phyloP scores from a whole-genome alignment of 1,140 invertebrate genomes.

The Leptinotarsa lineolata region DNA sequence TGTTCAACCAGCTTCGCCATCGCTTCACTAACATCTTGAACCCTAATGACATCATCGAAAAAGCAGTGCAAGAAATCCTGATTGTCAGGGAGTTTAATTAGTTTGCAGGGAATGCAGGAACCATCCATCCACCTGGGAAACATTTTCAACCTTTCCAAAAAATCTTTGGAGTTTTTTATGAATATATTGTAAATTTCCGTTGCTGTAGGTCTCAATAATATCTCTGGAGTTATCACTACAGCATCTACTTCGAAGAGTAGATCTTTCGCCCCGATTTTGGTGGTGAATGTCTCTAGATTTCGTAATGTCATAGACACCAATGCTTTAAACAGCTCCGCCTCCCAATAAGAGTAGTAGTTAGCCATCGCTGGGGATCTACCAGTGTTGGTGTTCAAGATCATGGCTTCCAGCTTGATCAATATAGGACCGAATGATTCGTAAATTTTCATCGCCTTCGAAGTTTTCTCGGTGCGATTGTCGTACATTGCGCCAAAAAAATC shows the following conservation, averaged over 20 bases:
- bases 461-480: constrained; percentile 66
- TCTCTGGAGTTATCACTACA: constrained; percentile 71
- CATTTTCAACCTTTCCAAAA: constrained; percentile 68
- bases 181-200: constrained; percentile 78
- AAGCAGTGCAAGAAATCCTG: constrained; percentile 70
- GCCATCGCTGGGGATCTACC: constrained; percentile 69
- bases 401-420: constrained; percentile 79
- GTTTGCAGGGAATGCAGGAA: constrained; percentile 74
- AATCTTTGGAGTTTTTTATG: constrained; percentile 66
- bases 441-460: constrained; percentile 67
- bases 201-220: constrained; percentile 72
- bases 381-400: constrained; percentile 69
- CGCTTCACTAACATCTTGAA: constrained; percentile 69
- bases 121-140: constrained; percentile 84
- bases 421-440: constrained; percentile 77
- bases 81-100: constrained; percentile 60
- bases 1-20: constrained; percentile 69
- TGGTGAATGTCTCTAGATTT: constrained; percentile 74
- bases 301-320: constrained; percentile 67
- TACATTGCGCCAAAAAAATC: constrained; percentile 71
- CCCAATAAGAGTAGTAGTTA: constrained; percentile 71
- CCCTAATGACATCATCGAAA: constrained; percentile 75
- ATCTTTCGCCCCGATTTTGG: constrained; percentile 62
- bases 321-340: constrained; percentile 67
- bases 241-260: constrained; percentile 80